phyloP scores from a whole-genome alignment of 2,797 vertebrate species.

The Hydrolagus colliei region DNA sequence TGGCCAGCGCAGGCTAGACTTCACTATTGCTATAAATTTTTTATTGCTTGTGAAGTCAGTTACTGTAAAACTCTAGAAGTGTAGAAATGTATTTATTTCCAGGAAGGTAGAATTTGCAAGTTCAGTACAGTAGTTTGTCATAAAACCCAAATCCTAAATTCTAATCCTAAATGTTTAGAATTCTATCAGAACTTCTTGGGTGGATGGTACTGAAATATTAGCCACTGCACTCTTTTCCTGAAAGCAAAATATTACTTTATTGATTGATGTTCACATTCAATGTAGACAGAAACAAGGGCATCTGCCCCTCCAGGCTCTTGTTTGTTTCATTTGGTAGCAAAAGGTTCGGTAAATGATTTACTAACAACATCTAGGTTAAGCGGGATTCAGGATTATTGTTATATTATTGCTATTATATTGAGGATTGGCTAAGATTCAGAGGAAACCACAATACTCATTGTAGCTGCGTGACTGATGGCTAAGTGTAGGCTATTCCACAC shows the following conservation, averaged over 20 bases:
- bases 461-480: too few relatives aligned
- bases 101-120: not conserved
- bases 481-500: too few relatives aligned
- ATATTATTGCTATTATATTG: too few relatives aligned
- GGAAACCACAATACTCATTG: too few relatives aligned
- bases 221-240: not conserved
- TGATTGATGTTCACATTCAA: not conserved
- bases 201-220: not conserved
- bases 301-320: not conserved
- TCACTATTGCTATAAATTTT: too few relatives aligned
- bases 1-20: too few relatives aligned
- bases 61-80: not conserved
- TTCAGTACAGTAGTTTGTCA: not conserved
- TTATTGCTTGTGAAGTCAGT: not conserved
- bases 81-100: not conserved
- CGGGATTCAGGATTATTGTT: too few relatives aligned
- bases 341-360: not conserved
- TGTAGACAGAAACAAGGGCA: not conserved
- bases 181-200: not conserved
- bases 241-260: not conserved
- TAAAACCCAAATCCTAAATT: not conserved
- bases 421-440: too few relatives aligned
- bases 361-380: not conserved
- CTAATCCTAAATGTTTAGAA: not conserved
- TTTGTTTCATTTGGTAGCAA: slow-evolving; percentile 1